Conservation (phyloP, 1,140 invertebrate species). For the Euura saliciscinereae region DNA sequence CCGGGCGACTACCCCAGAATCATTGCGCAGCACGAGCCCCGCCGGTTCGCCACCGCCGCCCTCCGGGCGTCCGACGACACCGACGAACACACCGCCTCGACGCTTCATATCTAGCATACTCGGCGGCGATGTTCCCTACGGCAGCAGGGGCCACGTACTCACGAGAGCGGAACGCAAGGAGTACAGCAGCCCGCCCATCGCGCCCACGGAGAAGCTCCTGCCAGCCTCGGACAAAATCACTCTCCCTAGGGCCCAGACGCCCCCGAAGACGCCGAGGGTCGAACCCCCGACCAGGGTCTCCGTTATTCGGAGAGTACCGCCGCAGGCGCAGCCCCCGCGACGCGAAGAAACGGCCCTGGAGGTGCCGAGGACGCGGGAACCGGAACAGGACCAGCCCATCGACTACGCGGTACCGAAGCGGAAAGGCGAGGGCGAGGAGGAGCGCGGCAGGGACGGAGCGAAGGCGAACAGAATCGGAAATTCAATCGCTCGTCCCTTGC, state of each 20-base stretch:
- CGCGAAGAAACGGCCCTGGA: constrained; percentile 50
- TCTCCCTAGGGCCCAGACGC: constrained; percentile 62
- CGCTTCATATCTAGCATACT: constrained; percentile 80
- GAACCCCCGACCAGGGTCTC: constrained; percentile 67
- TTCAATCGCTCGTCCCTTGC: constrained; percentile 52
- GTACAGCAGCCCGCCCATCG: constrained; percentile 67
- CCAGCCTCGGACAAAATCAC: constrained; percentile 57
- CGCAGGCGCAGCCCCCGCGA: constrained; percentile 57
- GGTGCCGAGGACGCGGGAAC: constrained; percentile 53
- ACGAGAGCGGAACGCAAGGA: constrained; percentile 81
- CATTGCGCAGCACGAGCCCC: constrained; percentile 47
- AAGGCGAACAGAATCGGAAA: constrained; percentile 61
- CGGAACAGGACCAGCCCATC: constrained; percentile 78
- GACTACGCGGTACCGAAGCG: constrained; percentile 86
- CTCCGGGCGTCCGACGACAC: constrained; percentile 20
- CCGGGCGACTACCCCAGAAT: constrained; percentile 54
- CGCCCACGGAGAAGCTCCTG: constrained; percentile 48
- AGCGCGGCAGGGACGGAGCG: constrained; percentile 64
- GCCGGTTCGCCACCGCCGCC: constrained; percentile 34
- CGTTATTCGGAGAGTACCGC: constrained; percentile 82
- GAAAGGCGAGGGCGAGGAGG: constrained; percentile 69
- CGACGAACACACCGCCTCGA: constrained; percentile 54
- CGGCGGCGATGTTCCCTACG: constrained; percentile 77
- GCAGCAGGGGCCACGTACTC: constrained; percentile 73
- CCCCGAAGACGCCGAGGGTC: constrained; percentile 55